Evolutionary conservation across 1,140 invertebrate genomes (phyloP), one percentile per base, ranked within the genome.

Genomic region (Bombus terrestris): DNA sequence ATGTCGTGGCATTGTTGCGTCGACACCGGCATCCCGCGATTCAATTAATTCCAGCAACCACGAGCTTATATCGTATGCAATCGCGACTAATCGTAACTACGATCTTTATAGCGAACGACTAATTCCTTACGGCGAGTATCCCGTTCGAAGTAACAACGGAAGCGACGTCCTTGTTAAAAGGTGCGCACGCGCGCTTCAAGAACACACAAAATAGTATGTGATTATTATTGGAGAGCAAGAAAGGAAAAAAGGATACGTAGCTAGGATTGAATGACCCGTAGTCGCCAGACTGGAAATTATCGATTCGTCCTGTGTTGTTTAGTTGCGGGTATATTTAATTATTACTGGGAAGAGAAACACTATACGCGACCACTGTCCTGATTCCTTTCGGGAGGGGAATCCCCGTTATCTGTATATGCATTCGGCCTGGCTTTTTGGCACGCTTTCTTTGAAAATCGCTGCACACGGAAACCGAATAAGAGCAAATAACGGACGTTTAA

Each of bases 401-500:
- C 69, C 82, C 86, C 89, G 89, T 90, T 90, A 90, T 77, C 86
- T 83, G 72, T 59, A 88, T 88, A 86, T 15, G 78, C 87, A 89
- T 87, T 87, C 88, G 73, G 64, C 66, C 59, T 73, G 43, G 37
- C 73, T 68, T 89, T 89, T 90, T 90, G 89, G 80, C 88, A 90
- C 66, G 86, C 66, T 88, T 69, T 88, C 75, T 71, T 90, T 79
- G 83, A 88, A 90, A 90, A 90, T 86, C 85, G 80, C 81, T 79
- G 73, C 69, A 80, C 88, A 71, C 78, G 74, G 83, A 83, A 83
- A 89, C 81, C 57, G 74, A 89, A 89, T 89, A 89, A 83, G 88
- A 89, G 57, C 88, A 68, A 79, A 64, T 89, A 89, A 89, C 88
- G 88, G 88, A 77, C 57, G 76, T 81, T 82, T 43, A 18, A 69